Conservation (phyloP, 2,797 vertebrate species). For the Anniella stebbinsi region DNA sequence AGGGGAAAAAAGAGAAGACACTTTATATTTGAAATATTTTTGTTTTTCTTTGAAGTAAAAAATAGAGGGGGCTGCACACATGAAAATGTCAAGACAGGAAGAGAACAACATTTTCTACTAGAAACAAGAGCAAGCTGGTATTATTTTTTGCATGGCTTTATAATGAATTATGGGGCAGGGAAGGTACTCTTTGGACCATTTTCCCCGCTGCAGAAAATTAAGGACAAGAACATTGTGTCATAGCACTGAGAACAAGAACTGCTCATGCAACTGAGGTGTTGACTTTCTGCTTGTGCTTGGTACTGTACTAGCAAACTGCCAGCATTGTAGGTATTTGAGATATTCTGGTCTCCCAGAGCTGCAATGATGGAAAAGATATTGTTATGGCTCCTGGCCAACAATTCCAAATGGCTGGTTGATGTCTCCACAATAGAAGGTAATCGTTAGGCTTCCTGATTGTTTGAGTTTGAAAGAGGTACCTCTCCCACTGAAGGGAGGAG, state of each 20-base stretch:
- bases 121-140: neutral
- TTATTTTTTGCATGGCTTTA: neutral
- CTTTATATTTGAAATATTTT: conserved; percentile 34
- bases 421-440: neutral
- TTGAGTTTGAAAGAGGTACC: neutral
- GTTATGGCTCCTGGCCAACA: neutral
- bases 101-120: neutral
- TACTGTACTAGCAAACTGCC: neutral
- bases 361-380: neutral
- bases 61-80: conserved; percentile 19
- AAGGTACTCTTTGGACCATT: neutral
- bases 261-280: neutral
- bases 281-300: neutral
- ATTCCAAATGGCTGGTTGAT: neutral
- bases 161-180: neutral
- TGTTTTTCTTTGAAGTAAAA: conserved; percentile 36
- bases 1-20: conserved; percentile 24
- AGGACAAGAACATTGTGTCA: neutral
- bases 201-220: neutral
- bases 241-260: neutral
- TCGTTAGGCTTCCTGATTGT: neutral
- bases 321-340: neutral
- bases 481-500: neutral
- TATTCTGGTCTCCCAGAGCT: neutral
- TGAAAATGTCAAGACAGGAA: neutral